phyloP scores from a whole-genome alignment of 2,797 vertebrate genomes.

The Tokudaia muenninki region DNA sequence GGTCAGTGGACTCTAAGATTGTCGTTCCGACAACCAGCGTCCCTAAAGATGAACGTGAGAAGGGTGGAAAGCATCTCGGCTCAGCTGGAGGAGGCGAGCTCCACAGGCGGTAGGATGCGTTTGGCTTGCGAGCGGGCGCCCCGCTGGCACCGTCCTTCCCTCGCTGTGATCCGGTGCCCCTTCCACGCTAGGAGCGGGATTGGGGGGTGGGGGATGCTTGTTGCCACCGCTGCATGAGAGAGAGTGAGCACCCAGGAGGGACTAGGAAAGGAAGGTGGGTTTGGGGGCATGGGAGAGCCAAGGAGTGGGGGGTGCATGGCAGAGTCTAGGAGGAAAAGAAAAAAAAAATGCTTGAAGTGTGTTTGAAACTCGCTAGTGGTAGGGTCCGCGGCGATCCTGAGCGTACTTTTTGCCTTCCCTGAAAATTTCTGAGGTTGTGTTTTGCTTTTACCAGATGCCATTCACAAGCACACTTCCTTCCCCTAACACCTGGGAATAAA shows the following conservation, averaged over 20 bases:
- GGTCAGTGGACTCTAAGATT: not conserved
- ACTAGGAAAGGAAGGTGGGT: conserved; percentile 26
- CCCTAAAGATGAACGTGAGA: conserved; percentile 89
- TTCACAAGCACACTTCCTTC: not conserved
- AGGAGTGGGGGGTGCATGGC: conserved; percentile 53
- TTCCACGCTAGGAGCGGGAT: conserved; percentile 24
- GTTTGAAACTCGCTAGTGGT: conserved; percentile 71
- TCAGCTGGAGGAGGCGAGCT: conserved; percentile 91
- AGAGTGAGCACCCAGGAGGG: not conserved
- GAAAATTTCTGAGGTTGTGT: conserved; percentile 73
- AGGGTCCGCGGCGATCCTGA: conserved; percentile 67
- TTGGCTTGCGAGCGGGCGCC: conserved; percentile 74
- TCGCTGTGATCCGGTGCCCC: conserved; percentile 14
- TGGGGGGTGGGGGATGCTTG: not conserved
- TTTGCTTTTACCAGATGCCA: conserved; percentile 35
- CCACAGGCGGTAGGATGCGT: conserved; percentile 94
- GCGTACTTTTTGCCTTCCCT: conserved; percentile 88
- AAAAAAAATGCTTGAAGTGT: conserved; percentile 74
- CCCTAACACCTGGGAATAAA: conserved; percentile 21
- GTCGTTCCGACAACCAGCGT: not conserved
- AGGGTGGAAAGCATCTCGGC: conserved; percentile 92
- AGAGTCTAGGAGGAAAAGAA: not conserved
- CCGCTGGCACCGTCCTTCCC: not conserved
- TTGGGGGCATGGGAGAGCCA: not conserved
- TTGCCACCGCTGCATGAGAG: conserved; percentile 65